Evolutionary conservation across 2,797 vertebrate genomes (phyloP).

Genomic region (Xenentodon cancila): DNA sequence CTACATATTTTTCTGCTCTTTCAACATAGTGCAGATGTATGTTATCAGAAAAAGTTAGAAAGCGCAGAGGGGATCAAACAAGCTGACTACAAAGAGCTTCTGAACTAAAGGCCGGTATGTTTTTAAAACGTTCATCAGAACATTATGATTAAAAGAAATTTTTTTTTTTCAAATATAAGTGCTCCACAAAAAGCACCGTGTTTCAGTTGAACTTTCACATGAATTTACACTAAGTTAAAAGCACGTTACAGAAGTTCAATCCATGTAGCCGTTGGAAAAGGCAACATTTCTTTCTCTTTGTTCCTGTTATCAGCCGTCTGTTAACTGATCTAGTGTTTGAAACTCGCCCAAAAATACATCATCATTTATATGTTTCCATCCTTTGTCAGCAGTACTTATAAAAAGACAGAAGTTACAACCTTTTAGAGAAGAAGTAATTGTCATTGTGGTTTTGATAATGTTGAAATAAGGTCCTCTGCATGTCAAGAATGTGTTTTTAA

Average conservation of each 20-base stretch:
- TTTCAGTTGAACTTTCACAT: conserved; percentile 48
- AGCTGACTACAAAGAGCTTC: conserved; percentile 55
- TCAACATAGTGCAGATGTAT: conserved; percentile 44
- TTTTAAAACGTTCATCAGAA: conserved; percentile 52
- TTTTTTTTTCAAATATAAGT: conserved; percentile 38
- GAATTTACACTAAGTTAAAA: conserved; percentile 63
- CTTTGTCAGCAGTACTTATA: conserved; percentile 51
- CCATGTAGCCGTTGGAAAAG: conserved; percentile 67
- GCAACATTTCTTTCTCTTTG: conserved; percentile 45
- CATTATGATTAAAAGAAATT: conserved; percentile 60
- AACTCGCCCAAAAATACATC: conserved; percentile 42
- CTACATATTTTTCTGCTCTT: conserved; percentile 54
- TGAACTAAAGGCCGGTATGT: conserved; percentile 58
- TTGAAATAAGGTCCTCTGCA: not conserved
- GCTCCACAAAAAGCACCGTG: conserved; percentile 36
- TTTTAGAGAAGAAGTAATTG: not conserved
- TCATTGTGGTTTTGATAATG: not conserved
- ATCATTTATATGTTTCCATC: conserved; percentile 30
- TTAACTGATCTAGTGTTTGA: conserved; percentile 63
- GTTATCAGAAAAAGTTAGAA: conserved; percentile 38
- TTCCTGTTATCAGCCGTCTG: conserved; percentile 59
- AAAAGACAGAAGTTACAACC: conserved; percentile 21
- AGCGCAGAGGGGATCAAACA: conserved; percentile 51
- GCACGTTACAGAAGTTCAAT: conserved; percentile 61
- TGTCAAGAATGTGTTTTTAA: too few species aligned